Evolutionary conservation across 2,113 vertebrate species (phyloP), one percentile per base, ranked within the genome.

Genomic region (Pedetes capensis): DNA sequence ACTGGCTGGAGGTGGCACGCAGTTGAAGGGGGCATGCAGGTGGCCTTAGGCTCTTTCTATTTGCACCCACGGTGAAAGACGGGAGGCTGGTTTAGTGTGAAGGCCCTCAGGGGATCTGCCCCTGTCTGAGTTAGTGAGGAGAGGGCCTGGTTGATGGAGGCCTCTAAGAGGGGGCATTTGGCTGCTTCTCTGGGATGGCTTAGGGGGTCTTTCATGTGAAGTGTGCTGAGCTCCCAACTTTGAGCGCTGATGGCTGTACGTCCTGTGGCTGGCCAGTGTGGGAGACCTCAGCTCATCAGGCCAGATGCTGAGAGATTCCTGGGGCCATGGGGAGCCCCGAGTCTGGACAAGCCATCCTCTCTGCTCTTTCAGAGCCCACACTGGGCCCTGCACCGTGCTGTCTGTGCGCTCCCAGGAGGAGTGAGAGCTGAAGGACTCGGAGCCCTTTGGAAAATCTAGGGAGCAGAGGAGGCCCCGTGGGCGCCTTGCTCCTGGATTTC

Each of bases 261-360:
- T 20, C 44, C 39, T 20, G 0, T 25, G 4, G 42, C 34, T 1
- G 6, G 51, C 13, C 23, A 16, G 18, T 0, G 0, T 3, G 20
- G 17, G 68, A 51, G 32, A 27, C 51, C 78, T 29, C 32, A n/a
- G 69, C 37, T 34, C 27, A 51, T 25, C 20, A 34, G 0, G 6
- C 7, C 29, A 8, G 49, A 23, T 10, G 0, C 57, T 6, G 25
- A 29, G 6, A 12, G 66, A 1, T 2, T 32, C 23, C 64, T 0
- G 0, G 12, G 13, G 3, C 8, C 1, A 8, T 0, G 4, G 8
- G 72, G 37, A 8, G 32, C 47, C 6, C 27, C 1, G 49, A 0
- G 0, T 39, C 53, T 0, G 11, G 17, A n/a, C 63, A 23, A 34
- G 63, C 3, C 0, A 0, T 0, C 8, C 12, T 2, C n/a, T 3